Conservation (phyloP, 2,113 vertebrate genomes). For the Paraplagusia blochii region DNA sequence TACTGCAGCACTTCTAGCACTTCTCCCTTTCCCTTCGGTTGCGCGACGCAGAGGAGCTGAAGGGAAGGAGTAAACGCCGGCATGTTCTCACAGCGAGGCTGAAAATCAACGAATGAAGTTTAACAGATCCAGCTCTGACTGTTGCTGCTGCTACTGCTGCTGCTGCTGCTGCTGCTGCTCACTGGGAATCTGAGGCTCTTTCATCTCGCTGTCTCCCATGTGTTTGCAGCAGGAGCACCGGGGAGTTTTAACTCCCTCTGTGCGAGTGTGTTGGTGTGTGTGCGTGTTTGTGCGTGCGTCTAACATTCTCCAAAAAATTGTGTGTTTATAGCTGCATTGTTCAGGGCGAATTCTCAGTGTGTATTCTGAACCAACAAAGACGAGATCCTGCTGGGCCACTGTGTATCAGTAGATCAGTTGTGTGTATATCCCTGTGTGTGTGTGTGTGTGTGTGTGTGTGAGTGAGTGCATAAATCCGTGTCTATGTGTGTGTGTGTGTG, state of each 20-base stretch:
- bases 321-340: conserved; percentile 51
- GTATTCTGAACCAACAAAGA: conserved; percentile 58
- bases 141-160: conserved; percentile 14
- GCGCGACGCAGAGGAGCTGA: conserved; percentile 28
- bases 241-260: conserved; percentile 61
- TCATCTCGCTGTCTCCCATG: conserved; percentile 59
- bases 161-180: conserved; percentile 20
- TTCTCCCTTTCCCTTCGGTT: conserved; percentile 32
- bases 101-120: conserved; percentile 55
- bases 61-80: conserved; percentile 54
- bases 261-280: conserved; percentile 38
- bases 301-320: conserved; percentile 14
- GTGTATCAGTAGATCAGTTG: conserved; percentile 63
- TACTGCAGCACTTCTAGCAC: conserved; percentile 47
- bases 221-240: conserved; percentile 53
- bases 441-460: conserved; percentile 8
- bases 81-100: conserved; percentile 31
- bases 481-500: conserved; percentile 3
- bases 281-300: conserved; percentile 25
- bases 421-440: conserved; percentile 28
- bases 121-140: conserved; percentile 48
- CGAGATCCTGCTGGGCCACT: conserved; percentile 62
- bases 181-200: conserved; percentile 59
- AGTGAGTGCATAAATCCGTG: no score
- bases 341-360: conserved; percentile 51